Base-by-base conservation (phyloP, 2,888 invertebrate species). In the Phaonia tiefii region DNA sequence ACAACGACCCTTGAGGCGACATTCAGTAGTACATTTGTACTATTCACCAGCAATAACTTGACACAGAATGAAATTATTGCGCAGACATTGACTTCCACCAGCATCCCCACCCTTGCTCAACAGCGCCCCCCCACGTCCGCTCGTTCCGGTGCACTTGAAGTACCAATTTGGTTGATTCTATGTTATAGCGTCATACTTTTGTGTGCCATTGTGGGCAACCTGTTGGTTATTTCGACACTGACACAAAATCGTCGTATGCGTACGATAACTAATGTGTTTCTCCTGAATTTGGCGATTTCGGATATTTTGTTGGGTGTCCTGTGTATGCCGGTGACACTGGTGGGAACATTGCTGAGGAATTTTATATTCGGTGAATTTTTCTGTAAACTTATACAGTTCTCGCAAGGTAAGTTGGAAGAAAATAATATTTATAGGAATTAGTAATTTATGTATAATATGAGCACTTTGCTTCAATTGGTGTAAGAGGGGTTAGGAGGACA, bases 161-260 rank as follows among this genome's bases (percentile, higher is more conserved):
- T 88, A 26, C 88, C 87, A 77, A 84, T 86, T n/a, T 87, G 88
- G 87, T 82, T 87, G 75, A 84, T 88, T 77, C 84, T 95, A 0
- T 93, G 96, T 0, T 96, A 96, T 88, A 93, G 94, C 75, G 91
- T 94, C 26, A 96, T 97, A 84, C 96, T 97, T 87, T 88, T 96
- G 51, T 92, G 96, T 63, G 94, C 96, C 0, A 93, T 96, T 80
- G 92, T 95, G 0, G 97, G 97, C 0, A 97, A 97, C 89, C 93
- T 94, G 31, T 91, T 96, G 84, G 97, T 97, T 49, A 94, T 97
- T 80, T 92, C 95, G 31, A 96, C 95, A 0, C 91, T 96, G 22
- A 92, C 94, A 0, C 93, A 94, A 85, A 95, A 96, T 88, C 93
- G 94, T 84, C 91, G 95, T 81, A 96, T 96, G 96, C 91, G 96